Evolutionary conservation across 2,888 invertebrate species (phyloP), one percentile per base, ranked within the genome.

Genomic region (Xylocampa areola): DNA sequence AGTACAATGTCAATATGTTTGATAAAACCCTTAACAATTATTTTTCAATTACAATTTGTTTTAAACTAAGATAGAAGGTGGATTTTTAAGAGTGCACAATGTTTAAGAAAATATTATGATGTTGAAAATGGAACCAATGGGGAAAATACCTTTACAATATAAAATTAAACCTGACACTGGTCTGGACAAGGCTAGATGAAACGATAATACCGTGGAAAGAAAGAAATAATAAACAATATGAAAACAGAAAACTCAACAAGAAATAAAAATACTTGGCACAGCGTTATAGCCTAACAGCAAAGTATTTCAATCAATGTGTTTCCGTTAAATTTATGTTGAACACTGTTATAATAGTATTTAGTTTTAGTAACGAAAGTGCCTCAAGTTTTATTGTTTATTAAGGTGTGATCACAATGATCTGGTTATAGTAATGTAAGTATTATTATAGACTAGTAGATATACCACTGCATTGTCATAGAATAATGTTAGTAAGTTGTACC

Each of bases 401-500:
- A 49, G 58, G 59, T 69, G 39, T 53, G 59, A 51, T 59, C 13
- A 60, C 43, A 48, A 30, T 25, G 37, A 51, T 60, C 44, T 54
- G 66, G 50, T 70, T 65, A 59, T 47, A 23, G 47, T 1, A 58
- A 58, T 47, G 32, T 58, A 52, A 25, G 30, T 69, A 41, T 51
- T 35, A 35, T 14, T 29, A 10, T 33, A 45, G 33, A 7, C 14
- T 51, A 60, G 39, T 58, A n/a, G n/a, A n/a, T n/a, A n/a, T 54
- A 66, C 41, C 66, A 54, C 44, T 51, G 36, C 53, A 48, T 59
- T 49, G 29, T 51, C 17, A 36, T 51, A 32, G 23, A 36, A 51
- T 40, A 62, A 53, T 60, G 14, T 43, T 37, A 27, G 33, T 6
- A 44, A 50, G 21, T 51, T 51, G 35, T 57, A 51, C 27, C 37